Percentiles rank a stretch among this genome's conserved stretches.
Conservation (phyloP, 2,113 vertebrate genomes). For the Halichoerus grypus region DNA sequence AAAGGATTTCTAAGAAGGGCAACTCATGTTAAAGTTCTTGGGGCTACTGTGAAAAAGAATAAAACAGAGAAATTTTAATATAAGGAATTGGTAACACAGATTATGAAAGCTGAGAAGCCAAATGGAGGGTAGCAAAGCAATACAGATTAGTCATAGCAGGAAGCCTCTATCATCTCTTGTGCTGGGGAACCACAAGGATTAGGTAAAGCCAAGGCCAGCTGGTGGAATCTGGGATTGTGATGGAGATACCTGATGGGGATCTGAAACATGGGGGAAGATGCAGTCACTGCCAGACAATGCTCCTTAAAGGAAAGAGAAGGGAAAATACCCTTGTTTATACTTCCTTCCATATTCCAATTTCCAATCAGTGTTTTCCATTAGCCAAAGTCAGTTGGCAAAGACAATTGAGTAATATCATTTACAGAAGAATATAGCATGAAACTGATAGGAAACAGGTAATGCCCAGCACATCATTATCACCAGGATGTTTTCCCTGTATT, state of each 20-base stretch:
- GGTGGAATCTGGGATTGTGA: neutral
- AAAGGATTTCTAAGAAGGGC: neutral
- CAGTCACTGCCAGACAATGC: neutral
- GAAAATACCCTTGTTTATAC: neutral
- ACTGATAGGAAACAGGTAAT: neutral
- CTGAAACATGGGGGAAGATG: constrained; percentile 2
- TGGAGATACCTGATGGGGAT: neutral
- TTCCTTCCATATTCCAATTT: neutral
- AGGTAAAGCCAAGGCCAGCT: neutral
- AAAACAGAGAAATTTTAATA: neutral
- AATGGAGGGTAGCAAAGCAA: neutral
- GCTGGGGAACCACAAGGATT: neutral
- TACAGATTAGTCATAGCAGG: neutral
- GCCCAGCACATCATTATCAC: neutral
- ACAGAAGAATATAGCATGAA: neutral
- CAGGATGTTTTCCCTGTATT: neutral
- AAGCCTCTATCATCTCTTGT: neutral
- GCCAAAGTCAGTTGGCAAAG: neutral
- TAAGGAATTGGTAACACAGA: neutral
- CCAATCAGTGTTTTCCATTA: neutral
- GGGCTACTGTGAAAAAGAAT: neutral
- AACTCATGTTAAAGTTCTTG: neutral
- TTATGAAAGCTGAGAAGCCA: neutral
- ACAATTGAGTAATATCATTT: neutral
- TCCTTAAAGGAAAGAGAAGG: neutral